These are phyloP conservation scores for Megamerina dolium DNA, from an alignment of 2,888 invertebrate species.

Conservation along the genomic window DNA sequence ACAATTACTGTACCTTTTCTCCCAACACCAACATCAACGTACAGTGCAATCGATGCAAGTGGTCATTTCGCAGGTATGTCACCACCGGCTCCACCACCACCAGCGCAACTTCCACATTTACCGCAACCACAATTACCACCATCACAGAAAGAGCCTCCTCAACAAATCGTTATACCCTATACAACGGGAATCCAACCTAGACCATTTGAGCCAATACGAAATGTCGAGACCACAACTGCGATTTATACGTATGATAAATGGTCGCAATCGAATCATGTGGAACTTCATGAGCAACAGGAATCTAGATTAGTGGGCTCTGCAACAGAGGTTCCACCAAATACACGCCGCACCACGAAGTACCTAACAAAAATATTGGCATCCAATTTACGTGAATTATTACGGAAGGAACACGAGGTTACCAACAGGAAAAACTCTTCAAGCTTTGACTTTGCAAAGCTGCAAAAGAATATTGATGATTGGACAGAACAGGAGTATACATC, in stretches of 20 bases:
- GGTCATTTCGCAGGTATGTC: conserved; percentile 42
- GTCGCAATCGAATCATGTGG: conserved; percentile 38
- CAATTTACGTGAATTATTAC: conserved; percentile 53
- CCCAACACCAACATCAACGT: conserved; percentile 44
- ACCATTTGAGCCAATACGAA: conserved; percentile 50
- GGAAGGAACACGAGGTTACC: conserved; percentile 45
- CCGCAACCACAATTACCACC: conserved; percentile 31
- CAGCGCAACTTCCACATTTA: conserved; percentile 50
- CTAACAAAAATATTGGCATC: conserved; percentile 48
- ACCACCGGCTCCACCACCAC: conserved; percentile 30
- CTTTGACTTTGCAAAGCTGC: conserved; percentile 68
- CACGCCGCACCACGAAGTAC: conserved; percentile 42
- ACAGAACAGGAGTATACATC: conserved; percentile 68
- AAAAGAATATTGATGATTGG: conserved; percentile 81
- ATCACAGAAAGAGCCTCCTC: conserved; percentile 31
- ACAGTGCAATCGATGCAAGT: conserved; percentile 44
- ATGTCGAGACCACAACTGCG: conserved; percentile 33
- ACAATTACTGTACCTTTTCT: conserved; percentile 26
- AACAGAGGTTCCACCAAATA: conserved; percentile 33
- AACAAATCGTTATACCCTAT: conserved; percentile 79
- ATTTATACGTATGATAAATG: conserved; percentile 33
- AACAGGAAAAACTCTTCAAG: conserved; percentile 26
- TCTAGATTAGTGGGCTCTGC: conserved; percentile 49
- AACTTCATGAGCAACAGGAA: conserved; percentile 53
- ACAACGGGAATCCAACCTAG: conserved; percentile 58